Evolutionary conservation across 2,113 vertebrate genomes (phyloP), one percentile per base, ranked within the genome.

Genomic region (Chrysochloris asiatica): DNA sequence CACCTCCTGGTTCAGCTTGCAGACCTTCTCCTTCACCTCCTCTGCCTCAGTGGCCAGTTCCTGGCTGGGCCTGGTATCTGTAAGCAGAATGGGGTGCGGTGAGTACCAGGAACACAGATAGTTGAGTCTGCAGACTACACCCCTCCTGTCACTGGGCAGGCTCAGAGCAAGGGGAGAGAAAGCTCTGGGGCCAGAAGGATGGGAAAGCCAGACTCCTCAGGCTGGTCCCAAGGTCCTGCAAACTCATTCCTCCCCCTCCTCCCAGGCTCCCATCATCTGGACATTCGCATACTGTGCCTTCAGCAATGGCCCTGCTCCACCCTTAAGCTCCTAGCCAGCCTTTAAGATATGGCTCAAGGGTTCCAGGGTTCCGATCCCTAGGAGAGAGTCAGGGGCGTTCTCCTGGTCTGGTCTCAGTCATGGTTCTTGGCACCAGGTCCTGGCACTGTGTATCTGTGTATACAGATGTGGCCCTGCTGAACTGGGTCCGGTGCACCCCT

Each of bases 1-100:
- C 88, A 98, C 99, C 99, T 99, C 99, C 95, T 98, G 98, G 97
- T 98, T 99, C 89, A 99, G 97, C 92, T 97, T 97, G 97, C 96
- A 96, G 95, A 99, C 97, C 94, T 97, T 98, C 88, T 98, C 98
- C 96, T 98, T 98, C 50, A 99, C 98, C 94, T 99, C 98, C 88
- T 99, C 98, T 0, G 98, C 98, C 86, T 99, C 99, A 12, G 97
- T 81, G 10, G 97, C 96, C 91, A 98, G 95, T 50, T 96, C 97
- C 12, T 43, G 96, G 73, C 98, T 97, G 21, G 7, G 1, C 89
- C 89, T 4, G 85, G 75, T 82, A 72, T 97, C 97, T 98, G 92
- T 26, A 0, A 65, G 43, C 43, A 86, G 82, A 88, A 79, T 4
- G 4, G 38, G 56, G 50, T 21, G 38, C n/a, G 56, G 59, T 77